A percentile compares a stretch with the other conserved stretches of the same genome.
phyloP scores from a whole-genome alignment of 2,888 invertebrate genomes.

The Spicauda simplicius region DNA sequence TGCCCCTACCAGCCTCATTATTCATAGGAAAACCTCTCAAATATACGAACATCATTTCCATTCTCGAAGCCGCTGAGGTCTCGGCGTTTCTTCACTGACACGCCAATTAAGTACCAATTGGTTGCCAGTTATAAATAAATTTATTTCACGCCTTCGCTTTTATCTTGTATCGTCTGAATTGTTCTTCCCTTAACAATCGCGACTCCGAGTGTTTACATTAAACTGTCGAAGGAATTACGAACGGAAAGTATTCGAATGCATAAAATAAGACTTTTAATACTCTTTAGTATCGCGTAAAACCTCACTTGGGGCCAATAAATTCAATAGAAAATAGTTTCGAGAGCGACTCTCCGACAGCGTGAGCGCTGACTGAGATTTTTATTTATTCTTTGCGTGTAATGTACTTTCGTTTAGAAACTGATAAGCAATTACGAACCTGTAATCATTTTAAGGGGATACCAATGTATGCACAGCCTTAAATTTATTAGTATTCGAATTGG shows the following conservation, averaged over 20 bases:
- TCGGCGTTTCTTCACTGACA: slow-evolving; percentile 55
- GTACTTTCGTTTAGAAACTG: slow-evolving; percentile 37
- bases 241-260: slow-evolving; percentile 46
- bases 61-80: slow-evolving; percentile 46
- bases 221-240: slow-evolving; percentile 60
- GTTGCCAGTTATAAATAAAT: slow-evolving; percentile 68
- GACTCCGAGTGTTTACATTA: slow-evolving; percentile 65
- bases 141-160: slow-evolving; percentile 70
- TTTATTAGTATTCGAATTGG: slow-evolving; percentile 75
- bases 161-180: slow-evolving; percentile 77
- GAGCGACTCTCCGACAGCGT: slow-evolving; percentile 19
- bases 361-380: slow-evolving; percentile 14
- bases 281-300: slow-evolving; percentile 45
- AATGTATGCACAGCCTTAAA: slow-evolving; percentile 64
- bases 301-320: slow-evolving; percentile 39
- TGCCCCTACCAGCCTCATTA: slow-evolving; percentile 23
- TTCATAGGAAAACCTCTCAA: slow-evolving; percentile 45
- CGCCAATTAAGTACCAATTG: slow-evolving; percentile 74
- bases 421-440: slow-evolving; percentile 40
- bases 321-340: slow-evolving; percentile 34
- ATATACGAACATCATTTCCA: slow-evolving; percentile 50
- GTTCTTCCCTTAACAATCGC: slow-evolving; percentile 73
- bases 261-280: slow-evolving; percentile 38
- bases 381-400: slow-evolving; percentile 24
- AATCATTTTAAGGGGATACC: slow-evolving; percentile 51